Base-by-base conservation (phyloP, 2,113 vertebrate species). In the Salvelinus alpinus region DNA sequence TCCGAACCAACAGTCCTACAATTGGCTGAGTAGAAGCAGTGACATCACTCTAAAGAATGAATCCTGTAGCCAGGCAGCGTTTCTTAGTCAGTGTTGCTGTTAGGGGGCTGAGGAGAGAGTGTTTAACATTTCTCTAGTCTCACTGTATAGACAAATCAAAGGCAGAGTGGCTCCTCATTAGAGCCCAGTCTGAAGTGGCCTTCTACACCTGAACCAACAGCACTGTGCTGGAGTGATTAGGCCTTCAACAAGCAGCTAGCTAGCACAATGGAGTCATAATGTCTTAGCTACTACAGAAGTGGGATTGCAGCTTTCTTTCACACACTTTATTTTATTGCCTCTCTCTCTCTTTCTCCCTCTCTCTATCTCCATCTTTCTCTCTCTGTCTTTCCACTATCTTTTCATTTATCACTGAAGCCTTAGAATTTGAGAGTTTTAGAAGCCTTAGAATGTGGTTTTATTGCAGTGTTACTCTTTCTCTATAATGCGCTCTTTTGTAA, bases 61-160 rank as follows among this genome's bases (percentile, higher is more conserved):
- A 24, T 24, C 11, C 57, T 12, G 27, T 54, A 18, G 14, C 14
- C 48, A 54, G 48, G 48, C 48, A 18, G 48, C 4, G 48, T 54
- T 54, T 54, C 4, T 54, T 18, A 54, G 51, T 54, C 51, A 54
- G 16, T 14, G 51, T 54, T 54, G 51, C 14, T 38, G 38, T 75
- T 60, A 18, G 20, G 9, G 1, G 27, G 74, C 29, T 27, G 27
- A 7, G 38, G 18, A 44, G 76, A 88, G 78, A 51, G 62, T 70
- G 81, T 76, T 66, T 38, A 57, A 84, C 77, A 89, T 86, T 77
- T 87, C 72, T 77, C 81, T 20, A 74, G 79, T 82, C 77, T 72
- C 80, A 82, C 72, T 78, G 64, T 75, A 73, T 77, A 71, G 77
- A 60, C 78, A 85, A 89, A 78, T 90, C 82, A 85, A 75, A 84